These are phyloP conservation scores for Synergus umbraculus DNA, from an alignment of 2,888 invertebrate species.

Conservation along the genomic window DNA sequence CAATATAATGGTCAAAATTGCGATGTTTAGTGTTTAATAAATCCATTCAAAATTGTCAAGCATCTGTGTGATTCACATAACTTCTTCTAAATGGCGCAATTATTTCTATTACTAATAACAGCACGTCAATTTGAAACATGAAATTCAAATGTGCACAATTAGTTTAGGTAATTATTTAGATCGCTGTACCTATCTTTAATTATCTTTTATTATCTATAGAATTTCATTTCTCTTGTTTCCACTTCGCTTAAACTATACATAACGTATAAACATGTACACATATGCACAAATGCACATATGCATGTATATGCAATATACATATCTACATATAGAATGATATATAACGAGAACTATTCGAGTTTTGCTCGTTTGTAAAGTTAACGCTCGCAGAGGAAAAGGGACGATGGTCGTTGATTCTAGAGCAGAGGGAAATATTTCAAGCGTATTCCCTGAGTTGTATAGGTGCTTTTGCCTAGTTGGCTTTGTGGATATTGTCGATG, in stretches of 20 bases:
- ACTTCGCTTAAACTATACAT: background rate
- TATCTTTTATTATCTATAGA: background rate
- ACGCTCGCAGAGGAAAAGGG: conserved; percentile 7
- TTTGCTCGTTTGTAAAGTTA: conserved; percentile 4
- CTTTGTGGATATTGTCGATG: background rate
- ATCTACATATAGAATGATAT: background rate
- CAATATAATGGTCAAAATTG: background rate
- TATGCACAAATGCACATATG: background rate
- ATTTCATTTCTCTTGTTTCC: background rate
- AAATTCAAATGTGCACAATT: background rate
- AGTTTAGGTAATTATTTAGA: background rate
- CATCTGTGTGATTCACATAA: too few species aligned
- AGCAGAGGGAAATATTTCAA: conserved; percentile 7
- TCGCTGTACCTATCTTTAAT: background rate
- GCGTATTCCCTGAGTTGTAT: background rate
- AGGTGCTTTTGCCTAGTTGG: background rate
- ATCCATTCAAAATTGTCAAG: too few species aligned
- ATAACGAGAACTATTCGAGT: conserved; percentile 7
- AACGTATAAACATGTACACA: background rate
- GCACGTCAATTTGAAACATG: background rate
- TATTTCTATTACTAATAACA: background rate
- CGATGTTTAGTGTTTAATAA: too few species aligned
- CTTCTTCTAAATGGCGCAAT: background rate
- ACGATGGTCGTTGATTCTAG: conserved; percentile 7
- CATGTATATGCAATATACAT: background rate